phyloP scores from a whole-genome alignment of 2,888 invertebrate genomes.

The Trachelus iudaicus region DNA sequence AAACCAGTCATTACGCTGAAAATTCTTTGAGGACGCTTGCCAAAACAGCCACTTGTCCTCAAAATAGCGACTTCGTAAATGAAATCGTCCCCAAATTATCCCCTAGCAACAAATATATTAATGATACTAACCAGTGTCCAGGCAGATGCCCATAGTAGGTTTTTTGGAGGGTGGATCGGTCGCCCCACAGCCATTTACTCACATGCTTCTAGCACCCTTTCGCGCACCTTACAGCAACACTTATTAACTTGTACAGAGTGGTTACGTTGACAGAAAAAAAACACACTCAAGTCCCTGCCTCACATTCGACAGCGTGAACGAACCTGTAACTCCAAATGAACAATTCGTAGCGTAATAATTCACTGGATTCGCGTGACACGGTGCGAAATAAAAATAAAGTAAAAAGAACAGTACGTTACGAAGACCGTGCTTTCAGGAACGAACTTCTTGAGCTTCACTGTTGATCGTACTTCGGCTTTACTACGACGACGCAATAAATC shows the following conservation, averaged over 20 bases:
- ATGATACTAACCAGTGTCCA: conserved; percentile 66
- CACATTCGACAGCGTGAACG: not conserved
- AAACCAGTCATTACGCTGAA: too few species aligned
- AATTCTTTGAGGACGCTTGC: too few species aligned
- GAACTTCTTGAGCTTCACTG: not conserved
- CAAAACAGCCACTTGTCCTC: too few species aligned
- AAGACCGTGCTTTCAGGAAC: not conserved
- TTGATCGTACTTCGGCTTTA: not conserved
- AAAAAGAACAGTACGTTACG: not conserved
- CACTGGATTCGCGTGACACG: not conserved
- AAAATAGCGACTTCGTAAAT: too few species aligned
- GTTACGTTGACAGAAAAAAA: not conserved
- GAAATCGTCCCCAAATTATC: too few species aligned
- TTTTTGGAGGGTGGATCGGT: conserved; percentile 50
- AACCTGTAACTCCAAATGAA: not conserved
- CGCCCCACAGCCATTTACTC: conserved; percentile 62
- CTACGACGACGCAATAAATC: not conserved
- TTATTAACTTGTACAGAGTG: not conserved
- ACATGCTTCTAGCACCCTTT: conserved; percentile 47
- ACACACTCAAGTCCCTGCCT: not conserved
- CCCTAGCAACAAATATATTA: not conserved
- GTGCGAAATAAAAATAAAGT: not conserved
- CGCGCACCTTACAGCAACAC: conserved; percentile 3
- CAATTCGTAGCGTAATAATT: not conserved
- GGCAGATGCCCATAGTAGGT: conserved; percentile 69